Percentiles rank a stretch among this genome's conserved stretches.
Conservation (phyloP, 2,888 invertebrate genomes). For the Lasioglossum malachurum region DNA sequence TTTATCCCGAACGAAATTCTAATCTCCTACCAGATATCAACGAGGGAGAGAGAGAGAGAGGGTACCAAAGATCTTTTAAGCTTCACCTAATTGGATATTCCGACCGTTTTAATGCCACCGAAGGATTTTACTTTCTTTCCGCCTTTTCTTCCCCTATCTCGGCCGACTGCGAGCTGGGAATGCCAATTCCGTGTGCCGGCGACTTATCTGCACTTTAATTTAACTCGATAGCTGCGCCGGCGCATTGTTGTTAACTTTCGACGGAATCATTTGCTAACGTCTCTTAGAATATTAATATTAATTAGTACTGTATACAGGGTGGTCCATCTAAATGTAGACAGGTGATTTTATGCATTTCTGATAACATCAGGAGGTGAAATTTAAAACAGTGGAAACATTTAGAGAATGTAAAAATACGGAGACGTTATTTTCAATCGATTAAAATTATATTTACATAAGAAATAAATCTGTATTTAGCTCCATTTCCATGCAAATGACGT, state of each 20-base stretch:
- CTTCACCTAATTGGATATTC: conserved; percentile 58
- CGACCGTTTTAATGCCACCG: conserved; percentile 49
- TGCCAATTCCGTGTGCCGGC: conserved; percentile 35
- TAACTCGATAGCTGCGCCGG: conserved; percentile 30
- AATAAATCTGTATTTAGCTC: too few species aligned
- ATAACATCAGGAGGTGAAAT: too few species aligned
- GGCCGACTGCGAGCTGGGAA: conserved; percentile 16
- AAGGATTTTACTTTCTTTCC: conserved; percentile 15
- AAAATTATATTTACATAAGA: too few species aligned
- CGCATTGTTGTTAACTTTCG: conserved; percentile 12
- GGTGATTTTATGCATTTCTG: too few species aligned
- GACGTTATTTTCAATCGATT: too few species aligned
- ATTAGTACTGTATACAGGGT: too few species aligned
- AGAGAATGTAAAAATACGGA: too few species aligned
- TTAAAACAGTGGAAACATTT: too few species aligned
- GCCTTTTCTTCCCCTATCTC: conserved; percentile 7
- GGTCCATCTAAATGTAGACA: too few species aligned
- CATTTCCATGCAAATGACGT: too few species aligned
- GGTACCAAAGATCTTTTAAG: conserved; percentile 37
- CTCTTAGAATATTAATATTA: background rate
- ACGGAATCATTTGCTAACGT: background rate
- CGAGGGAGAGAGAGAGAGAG: background rate
- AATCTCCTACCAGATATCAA: conserved; percentile 35
- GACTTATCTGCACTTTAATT: conserved; percentile 43
- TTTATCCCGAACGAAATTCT: conserved; percentile 41